These are phyloP conservation scores for Leptinotarsa undecemlineata DNA, from an alignment of 1,140 invertebrate genomes.

Conservation along the genomic window DNA sequence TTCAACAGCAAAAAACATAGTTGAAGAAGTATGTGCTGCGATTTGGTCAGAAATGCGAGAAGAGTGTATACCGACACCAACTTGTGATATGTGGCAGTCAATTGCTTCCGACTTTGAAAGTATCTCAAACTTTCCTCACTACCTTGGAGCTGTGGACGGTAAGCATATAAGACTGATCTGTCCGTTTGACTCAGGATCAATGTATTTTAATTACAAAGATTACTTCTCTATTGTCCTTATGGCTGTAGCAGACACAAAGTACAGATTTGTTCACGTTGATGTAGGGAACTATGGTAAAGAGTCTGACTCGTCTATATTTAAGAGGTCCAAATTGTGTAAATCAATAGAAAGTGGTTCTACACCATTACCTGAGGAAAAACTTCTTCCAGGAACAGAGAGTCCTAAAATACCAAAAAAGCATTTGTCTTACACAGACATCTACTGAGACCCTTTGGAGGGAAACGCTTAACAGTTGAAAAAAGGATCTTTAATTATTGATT, in stretches of 20 bases:
- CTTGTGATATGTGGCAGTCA: constrained; percentile 40
- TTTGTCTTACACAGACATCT: constrained; percentile 22
- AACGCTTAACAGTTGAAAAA: constrained; percentile 37
- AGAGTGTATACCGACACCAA: constrained; percentile 23
- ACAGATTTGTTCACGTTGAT: constrained; percentile 51
- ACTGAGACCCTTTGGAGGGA: constrained; percentile 32
- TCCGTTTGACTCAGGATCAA: constrained; percentile 6
- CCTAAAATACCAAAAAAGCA: constrained; percentile 40
- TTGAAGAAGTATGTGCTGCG: constrained; percentile 18
- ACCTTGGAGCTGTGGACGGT: constrained; percentile 44
- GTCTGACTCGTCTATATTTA: constrained; percentile 52
- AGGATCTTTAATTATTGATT: constrained; percentile 36
- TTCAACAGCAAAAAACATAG: constrained; percentile 15
- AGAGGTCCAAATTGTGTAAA: constrained; percentile 30
- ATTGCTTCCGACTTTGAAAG: constrained; percentile 43
- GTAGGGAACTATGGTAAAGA: constrained; percentile 53
- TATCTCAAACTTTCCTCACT: constrained; percentile 47
- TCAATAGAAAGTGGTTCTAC: constrained; percentile 30
- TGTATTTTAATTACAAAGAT: constrained; percentile 32
- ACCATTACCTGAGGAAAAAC: constrained; percentile 25
- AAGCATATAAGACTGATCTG: constrained; percentile 39
- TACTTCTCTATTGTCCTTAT: constrained; percentile 51
- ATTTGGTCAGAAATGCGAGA: constrained; percentile 18
- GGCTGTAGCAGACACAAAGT: constrained; percentile 52
- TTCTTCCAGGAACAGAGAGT: constrained; percentile 22